These are phyloP conservation scores for Drosophila peninsularis DNA, from an alignment of 2,888 invertebrate genomes.

Conservation along the genomic window DNA sequence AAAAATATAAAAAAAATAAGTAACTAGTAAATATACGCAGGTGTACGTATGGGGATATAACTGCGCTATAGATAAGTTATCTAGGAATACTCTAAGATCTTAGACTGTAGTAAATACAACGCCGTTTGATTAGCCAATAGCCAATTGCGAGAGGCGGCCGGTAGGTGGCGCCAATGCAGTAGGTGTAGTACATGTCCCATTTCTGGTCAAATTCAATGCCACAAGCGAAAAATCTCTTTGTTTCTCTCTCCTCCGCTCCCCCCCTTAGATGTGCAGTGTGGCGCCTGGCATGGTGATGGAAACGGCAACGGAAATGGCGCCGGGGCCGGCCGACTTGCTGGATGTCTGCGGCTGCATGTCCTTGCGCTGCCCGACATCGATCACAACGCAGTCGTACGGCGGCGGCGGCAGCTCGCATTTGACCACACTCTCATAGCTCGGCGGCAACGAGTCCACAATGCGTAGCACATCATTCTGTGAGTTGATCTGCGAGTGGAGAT, in stretches of 20 bases:
- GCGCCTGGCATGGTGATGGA: slow-evolving; percentile 47
- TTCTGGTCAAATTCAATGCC: slow-evolving; percentile 43
- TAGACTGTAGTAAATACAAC: slow-evolving; percentile 69
- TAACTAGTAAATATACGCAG: background rate
- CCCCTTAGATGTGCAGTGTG: slow-evolving; percentile 74
- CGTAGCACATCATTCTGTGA: slow-evolving; percentile 84
- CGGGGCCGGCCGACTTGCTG: slow-evolving; percentile 43
- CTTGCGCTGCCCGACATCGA: slow-evolving; percentile 82
- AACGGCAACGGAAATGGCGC: slow-evolving; percentile 30
- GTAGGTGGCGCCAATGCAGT: slow-evolving; percentile 32
- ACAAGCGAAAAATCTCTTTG: slow-evolving; percentile 73
- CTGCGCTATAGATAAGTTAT: slow-evolving; percentile 28
- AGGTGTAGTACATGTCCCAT: slow-evolving; percentile 42
- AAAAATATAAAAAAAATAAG: slow-evolving; percentile 3
- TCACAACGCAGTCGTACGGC: slow-evolving; percentile 83
- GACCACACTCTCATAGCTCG: slow-evolving; percentile 85
- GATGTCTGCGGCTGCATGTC: slow-evolving; percentile 70
- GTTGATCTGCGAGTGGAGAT: slow-evolving; percentile 73
- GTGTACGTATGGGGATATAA: background rate
- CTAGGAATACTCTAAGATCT: slow-evolving; percentile 61
- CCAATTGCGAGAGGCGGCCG: slow-evolving; percentile 33
- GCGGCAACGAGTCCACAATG: slow-evolving; percentile 83
- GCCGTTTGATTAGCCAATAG: slow-evolving; percentile 50
- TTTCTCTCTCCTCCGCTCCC: slow-evolving; percentile 70
- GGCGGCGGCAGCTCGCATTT: slow-evolving; percentile 84